Evolutionary conservation across 2,113 vertebrate species (phyloP), one percentile per base, ranked within the genome.

Genomic region (Turdus rufiventris): DNA sequence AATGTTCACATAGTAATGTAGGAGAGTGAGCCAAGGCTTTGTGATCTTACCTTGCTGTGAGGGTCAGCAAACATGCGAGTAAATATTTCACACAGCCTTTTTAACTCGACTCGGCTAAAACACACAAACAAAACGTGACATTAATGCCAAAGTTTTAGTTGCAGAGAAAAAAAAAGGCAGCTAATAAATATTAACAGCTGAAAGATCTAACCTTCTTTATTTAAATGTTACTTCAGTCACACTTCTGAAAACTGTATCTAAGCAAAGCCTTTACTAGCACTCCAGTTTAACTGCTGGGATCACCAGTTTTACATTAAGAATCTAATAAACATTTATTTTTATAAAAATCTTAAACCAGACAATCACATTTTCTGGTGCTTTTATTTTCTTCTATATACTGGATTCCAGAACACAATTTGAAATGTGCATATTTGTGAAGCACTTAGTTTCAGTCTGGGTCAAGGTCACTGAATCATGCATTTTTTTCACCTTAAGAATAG

Each of bases 21-120:
- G 31, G 51, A 48, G 31, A 68, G 16, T 0, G 1, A 83, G 63
- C 34, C 86, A 74, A 75, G 31, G 43, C 42, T 68, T 42, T 70
- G 72, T 65, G 67, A 48, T 79, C 93, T 97, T 97, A 99, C 99
- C 99, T 99, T 99, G 98, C 99, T 99, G 82, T 99, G 99, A 68
- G 99, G 99, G 94, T 99, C 99, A 85, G 99, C 99, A 98, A 99
- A 99, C 99, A 99, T 99, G 77, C 99, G 98, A 23, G 99, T 99
- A 98, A 99, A 99, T 97, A 99, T 99, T 97, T 99, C 99, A 97
- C 99, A 99, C 3, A 99, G 98, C 81, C 99, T 98, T 98, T 99
- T 99, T 96, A 99, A 97, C 93, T 99, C 99, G 26, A 99, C 99
- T 88, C 99, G 99, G 97, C 99, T 99, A 92, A 70, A 97, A 85